phyloP scores from a whole-genome alignment of 2,113 vertebrate species.

The Esox niger region DNA sequence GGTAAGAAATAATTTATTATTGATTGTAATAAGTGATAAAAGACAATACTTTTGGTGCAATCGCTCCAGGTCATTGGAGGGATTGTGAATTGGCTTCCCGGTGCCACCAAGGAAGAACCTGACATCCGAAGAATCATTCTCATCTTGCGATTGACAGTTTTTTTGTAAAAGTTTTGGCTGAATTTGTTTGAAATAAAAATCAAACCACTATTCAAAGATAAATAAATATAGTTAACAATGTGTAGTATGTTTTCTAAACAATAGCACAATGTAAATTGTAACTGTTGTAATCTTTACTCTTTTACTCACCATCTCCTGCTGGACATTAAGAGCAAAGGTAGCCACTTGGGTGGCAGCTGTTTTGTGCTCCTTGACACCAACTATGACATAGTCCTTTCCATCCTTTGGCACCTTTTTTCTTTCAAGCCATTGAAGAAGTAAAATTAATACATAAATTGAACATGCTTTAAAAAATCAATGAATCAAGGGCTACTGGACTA shows the following conservation, averaged over 20 bases:
- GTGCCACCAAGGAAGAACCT: constrained; percentile 7
- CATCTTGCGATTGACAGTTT: not conserved
- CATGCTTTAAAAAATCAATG: not conserved
- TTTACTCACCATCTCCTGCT: constrained; percentile 25
- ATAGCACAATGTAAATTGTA: no score
- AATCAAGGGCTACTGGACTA: not conserved
- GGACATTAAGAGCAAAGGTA: constrained; percentile 1
- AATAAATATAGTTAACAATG: not conserved
- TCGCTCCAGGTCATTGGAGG: constrained; percentile 1
- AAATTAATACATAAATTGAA: not conserved
- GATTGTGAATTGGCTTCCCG: constrained; percentile 6
- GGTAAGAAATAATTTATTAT: no score
- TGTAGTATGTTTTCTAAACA: no score
- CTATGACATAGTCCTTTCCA: not conserved
- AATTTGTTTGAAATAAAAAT: not conserved
- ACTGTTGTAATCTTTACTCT: no score
- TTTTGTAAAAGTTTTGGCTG: not conserved
- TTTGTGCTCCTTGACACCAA: constrained; percentile 11
- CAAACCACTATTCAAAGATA: constrained; percentile 16
- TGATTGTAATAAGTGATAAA: no score
- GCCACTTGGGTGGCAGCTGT: constrained; percentile 9
- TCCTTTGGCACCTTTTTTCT: not conserved
- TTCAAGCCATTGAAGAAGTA: not conserved
- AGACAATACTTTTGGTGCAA: constrained; percentile 14
- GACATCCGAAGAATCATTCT: not conserved